phyloP scores from a whole-genome alignment of 2,797 vertebrate species.

The Loriculus beryllinus region DNA sequence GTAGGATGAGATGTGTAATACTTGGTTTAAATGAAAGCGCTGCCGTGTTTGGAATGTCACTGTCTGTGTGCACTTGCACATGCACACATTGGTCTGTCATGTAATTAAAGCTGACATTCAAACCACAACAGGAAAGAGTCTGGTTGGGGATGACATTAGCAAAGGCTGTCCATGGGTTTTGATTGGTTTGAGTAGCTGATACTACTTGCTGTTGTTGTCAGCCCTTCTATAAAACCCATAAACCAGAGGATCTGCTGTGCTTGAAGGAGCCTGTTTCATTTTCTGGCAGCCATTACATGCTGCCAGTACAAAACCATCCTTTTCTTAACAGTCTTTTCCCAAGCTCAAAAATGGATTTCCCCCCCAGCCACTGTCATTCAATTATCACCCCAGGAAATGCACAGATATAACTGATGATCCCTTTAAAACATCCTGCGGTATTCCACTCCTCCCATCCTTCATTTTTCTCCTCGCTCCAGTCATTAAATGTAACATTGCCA shows the following conservation, averaged over 20 bases:
- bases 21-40: not conserved
- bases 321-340: constrained; percentile 66
- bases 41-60: not conserved
- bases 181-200: constrained; percentile 2
- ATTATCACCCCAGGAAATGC: constrained; percentile 80
- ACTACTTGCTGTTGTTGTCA: constrained; percentile 4
- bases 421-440: constrained; percentile 55
- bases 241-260: constrained; percentile 35
- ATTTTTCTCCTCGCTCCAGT: constrained; percentile 48
- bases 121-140: not conserved
- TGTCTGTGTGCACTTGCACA: not conserved
- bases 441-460: constrained; percentile 58
- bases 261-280: constrained; percentile 41
- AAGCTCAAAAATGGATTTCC: constrained; percentile 78
- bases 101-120: constrained; percentile 36
- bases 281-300: constrained; percentile 68
- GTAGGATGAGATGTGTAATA: not conserved
- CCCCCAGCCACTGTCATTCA: constrained; percentile 76
- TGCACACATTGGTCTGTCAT: not conserved
- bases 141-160: not conserved
- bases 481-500: constrained; percentile 69
- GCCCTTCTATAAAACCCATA: not conserved
- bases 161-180: not conserved
- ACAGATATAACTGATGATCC: constrained; percentile 74
- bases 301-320: constrained; percentile 66